A percentile compares a stretch with the other conserved stretches of the same genome.
phyloP scores from a whole-genome alignment of 2,113 vertebrate genomes.

The Rissa tridactyla region DNA sequence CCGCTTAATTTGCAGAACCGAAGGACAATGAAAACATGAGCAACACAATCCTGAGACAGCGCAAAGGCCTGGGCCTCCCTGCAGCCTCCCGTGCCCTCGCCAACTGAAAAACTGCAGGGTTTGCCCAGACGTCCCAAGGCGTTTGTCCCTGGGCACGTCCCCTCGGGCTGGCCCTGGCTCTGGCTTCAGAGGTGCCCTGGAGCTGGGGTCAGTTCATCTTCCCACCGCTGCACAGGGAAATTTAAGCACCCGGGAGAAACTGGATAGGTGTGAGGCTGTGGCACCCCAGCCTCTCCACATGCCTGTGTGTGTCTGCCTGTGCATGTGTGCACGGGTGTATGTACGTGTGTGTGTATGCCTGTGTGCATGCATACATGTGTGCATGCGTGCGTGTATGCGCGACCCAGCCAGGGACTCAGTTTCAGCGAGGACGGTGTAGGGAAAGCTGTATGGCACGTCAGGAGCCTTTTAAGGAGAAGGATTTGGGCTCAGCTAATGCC shows the following conservation, averaged over 20 bases:
- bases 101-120: neutral
- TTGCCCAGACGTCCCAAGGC: neutral
- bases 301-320: neutral
- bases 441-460: neutral
- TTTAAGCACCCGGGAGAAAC: neutral
- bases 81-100: neutral
- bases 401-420: neutral
- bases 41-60: neutral
- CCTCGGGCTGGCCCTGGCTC: neutral
- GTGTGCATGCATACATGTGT: neutral
- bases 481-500: neutral
- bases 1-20: neutral
- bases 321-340: too few relatives aligned
- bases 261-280: neutral
- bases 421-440: neutral
- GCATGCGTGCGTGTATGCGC: neutral
- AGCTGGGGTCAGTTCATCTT: neutral
- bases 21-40: neutral
- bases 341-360: neutral
- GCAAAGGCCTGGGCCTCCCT: neutral
- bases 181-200: neutral
- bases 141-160: neutral
- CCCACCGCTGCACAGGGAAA: neutral
- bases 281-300: neutral
- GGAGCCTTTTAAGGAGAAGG: conserved; percentile 18